Evolutionary conservation across 1,140 invertebrate species (phyloP).

Genomic region (Nylanderia fulva): DNA sequence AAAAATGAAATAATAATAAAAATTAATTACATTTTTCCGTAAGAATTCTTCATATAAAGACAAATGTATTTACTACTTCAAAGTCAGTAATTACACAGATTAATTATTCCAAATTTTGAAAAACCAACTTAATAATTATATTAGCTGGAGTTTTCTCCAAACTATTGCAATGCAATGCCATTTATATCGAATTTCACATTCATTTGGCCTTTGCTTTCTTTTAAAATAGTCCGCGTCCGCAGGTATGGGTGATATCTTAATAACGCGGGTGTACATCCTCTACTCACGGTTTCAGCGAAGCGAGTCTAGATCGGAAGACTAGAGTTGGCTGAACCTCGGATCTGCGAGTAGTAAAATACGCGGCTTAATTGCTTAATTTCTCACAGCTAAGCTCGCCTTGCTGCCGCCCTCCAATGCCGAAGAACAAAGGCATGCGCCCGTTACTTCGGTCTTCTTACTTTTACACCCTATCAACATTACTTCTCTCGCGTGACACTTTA

Average conservation of each 20-base stretch:
- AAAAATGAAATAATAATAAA: neutral
- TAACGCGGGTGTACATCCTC: constrained; percentile 49
- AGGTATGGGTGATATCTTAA: constrained; percentile 66
- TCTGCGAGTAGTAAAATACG: constrained; percentile 79
- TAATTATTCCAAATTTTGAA: neutral
- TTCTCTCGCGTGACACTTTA: constrained; percentile 83
- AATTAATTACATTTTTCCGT: constrained; percentile 10
- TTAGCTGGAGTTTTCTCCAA: neutral
- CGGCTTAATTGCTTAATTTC: constrained; percentile 85
- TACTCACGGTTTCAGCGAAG: constrained; percentile 65
- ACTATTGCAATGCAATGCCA: neutral
- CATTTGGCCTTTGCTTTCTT: neutral
- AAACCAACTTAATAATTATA: neutral
- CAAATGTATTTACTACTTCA: neutral
- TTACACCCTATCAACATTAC: constrained; percentile 82
- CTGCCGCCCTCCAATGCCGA: constrained; percentile 49
- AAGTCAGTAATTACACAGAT: neutral
- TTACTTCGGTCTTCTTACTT: constrained; percentile 82
- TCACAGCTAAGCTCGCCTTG: constrained; percentile 78
- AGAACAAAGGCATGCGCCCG: constrained; percentile 81
- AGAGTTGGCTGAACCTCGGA: constrained; percentile 73
- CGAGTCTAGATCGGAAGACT: constrained; percentile 73
- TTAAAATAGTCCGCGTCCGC: neutral
- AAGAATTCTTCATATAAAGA: neutral
- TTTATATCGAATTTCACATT: neutral